Conservation (phyloP, 1,140 invertebrate genomes). For the Leptinotarsa defecta region DNA sequence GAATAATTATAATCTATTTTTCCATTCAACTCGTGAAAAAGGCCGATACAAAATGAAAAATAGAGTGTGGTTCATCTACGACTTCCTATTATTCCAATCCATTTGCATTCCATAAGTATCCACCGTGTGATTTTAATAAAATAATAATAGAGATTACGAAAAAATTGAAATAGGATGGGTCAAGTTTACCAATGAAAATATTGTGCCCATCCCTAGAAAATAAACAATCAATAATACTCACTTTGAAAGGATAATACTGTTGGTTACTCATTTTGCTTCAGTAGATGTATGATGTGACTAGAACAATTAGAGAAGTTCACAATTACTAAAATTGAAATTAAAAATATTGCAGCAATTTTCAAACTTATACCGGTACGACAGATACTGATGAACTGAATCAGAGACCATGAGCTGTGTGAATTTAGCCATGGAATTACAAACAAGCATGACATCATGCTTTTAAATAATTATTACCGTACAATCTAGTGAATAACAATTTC, state of each 20-base stretch:
- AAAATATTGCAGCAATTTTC: slow-evolving; percentile 7
- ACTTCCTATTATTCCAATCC: too few relatives aligned
- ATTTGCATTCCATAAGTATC: too few relatives aligned
- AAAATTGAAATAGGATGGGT: too few relatives aligned
- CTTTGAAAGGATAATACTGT: slow-evolving; percentile 55
- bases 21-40: too few relatives aligned
- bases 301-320: slow-evolving; percentile 35
- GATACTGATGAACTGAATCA: slow-evolving; percentile 27
- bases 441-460: slow-evolving; percentile 40
- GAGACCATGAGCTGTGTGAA: slow-evolving; percentile 31
- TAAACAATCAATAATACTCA: slow-evolving; percentile 36
- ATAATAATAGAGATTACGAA: too few relatives aligned
- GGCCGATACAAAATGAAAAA: too few relatives aligned
- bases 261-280: slow-evolving; percentile 49
- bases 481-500: slow-evolving; percentile 31
- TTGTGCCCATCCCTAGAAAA: too few relatives aligned
- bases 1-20: too few relatives aligned
- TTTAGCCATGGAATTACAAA: slow-evolving; percentile 15
- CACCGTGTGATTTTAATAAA: too few relatives aligned
- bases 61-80: too few relatives aligned
- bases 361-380: not conserved
- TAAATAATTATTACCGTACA: slow-evolving; percentile 37
- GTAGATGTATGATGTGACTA: slow-evolving; percentile 31
- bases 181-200: too few relatives aligned
- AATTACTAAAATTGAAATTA: slow-evolving; percentile 21